These are phyloP conservation scores for Scaptodrosophila latifasciaeformis DNA, from an alignment of 2,888 invertebrate species.

Conservation along the genomic window DNA sequence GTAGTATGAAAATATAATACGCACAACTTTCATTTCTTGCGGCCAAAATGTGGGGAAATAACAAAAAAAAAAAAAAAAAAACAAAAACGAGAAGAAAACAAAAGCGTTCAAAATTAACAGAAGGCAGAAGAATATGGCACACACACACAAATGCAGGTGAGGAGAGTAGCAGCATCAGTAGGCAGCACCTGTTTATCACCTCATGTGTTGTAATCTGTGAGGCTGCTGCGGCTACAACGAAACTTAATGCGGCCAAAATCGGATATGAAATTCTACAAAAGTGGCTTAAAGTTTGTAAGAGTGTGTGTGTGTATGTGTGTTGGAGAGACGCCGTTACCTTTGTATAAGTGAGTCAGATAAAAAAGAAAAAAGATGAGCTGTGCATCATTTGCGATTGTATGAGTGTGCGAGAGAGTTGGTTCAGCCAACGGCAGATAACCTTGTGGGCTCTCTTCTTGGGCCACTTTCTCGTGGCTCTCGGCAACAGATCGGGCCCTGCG, in stretches of 20 bases:
- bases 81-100: conserved; percentile 35
- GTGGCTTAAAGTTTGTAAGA: neutral
- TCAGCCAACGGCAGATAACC: conserved; percentile 47
- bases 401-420: neutral
- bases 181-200: conserved; percentile 59
- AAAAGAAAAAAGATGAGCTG: neutral
- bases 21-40: conserved; percentile 61
- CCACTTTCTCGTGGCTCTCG: conserved; percentile 53
- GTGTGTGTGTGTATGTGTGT: conserved; percentile 1
- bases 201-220: conserved; percentile 61
- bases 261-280: conserved; percentile 19
- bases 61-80: conserved; percentile 42
- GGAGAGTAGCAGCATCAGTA: neutral
- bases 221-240: conserved; percentile 34
- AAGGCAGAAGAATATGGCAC: conserved; percentile 50
- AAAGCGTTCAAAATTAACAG: conserved; percentile 53
- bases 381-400: too few relatives aligned
- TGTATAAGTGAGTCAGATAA: neutral
- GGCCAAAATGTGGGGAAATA: conserved; percentile 31
- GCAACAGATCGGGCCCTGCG: conserved; percentile 27
- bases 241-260: conserved; percentile 30
- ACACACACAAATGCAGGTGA: neutral
- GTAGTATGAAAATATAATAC: conserved; percentile 62
- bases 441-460: conserved; percentile 38
- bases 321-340: neutral